phyloP scores from a whole-genome alignment of 2,888 invertebrate species.

The Drosophila paramelanica region DNA sequence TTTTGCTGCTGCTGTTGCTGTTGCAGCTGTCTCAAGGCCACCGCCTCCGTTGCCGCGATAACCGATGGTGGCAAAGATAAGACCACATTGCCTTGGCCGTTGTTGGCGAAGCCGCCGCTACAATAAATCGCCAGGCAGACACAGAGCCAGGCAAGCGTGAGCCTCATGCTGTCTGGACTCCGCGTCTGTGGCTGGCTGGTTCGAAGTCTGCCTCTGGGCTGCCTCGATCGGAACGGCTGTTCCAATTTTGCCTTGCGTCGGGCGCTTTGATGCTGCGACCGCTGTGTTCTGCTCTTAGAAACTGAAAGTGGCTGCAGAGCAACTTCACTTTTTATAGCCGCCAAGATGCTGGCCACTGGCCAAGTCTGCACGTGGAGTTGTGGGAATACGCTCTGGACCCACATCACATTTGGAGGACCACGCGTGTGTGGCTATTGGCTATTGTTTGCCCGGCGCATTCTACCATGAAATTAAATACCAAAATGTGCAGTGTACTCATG shows the following conservation, averaged over 20 bases:
- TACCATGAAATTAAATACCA: constrained; percentile 83
- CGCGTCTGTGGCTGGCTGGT: constrained; percentile 12
- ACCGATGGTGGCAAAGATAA: constrained; percentile 84
- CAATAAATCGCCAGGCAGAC: constrained; percentile 82
- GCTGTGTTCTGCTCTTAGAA: constrained; percentile 71
- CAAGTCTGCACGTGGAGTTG: constrained; percentile 48
- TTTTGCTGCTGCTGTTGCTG: constrained; percentile 37
- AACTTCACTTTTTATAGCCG: constrained; percentile 79
- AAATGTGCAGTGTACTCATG: constrained; percentile 53
- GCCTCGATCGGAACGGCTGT: constrained; percentile 49
- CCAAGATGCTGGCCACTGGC: constrained; percentile 30
- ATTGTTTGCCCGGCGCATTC: constrained; percentile 79
- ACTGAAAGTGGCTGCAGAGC: constrained; percentile 79
- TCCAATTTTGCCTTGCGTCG: constrained; percentile 66
- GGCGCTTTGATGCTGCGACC: constrained; percentile 59
- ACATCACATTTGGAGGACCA: constrained; percentile 15
- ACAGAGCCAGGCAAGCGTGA: constrained; percentile 81
- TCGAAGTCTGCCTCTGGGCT: constrained; percentile 40
- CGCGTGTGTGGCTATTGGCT: constrained; percentile 57
- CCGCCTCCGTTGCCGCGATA: constrained; percentile 79
- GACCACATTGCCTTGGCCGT: constrained; percentile 70
- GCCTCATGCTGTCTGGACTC: constrained; percentile 76
- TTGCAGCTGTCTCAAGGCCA: constrained; percentile 74
- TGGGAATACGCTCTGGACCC: constrained; percentile 71
- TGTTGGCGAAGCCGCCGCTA: constrained; percentile 63